Evolutionary conservation across 2,113 vertebrate genomes (phyloP).

Genomic region (Antigone vipio): DNA sequence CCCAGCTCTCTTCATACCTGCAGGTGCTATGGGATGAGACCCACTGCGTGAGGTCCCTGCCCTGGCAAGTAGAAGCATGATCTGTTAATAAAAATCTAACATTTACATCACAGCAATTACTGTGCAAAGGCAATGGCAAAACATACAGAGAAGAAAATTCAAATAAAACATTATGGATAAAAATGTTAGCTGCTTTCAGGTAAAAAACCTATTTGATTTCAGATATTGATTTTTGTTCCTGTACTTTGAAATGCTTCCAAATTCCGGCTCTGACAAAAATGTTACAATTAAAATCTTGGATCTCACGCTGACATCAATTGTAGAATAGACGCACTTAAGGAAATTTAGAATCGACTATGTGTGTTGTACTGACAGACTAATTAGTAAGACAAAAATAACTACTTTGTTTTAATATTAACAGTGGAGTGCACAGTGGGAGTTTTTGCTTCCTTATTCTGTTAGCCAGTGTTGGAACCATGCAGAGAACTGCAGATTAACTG

Average conservation of each 20-base stretch:
- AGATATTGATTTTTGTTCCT: constrained; percentile 22
- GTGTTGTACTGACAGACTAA: not conserved
- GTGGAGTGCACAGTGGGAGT: not conserved
- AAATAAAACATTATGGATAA: not conserved
- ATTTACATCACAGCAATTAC: not conserved
- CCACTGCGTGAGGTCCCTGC: not conserved
- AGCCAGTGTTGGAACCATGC: not conserved
- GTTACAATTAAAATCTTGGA: not conserved
- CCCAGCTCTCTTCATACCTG: not conserved
- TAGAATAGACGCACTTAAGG: not conserved
- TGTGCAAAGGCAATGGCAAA: not conserved
- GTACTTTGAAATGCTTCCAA: constrained; percentile 17
- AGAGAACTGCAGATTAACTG: not conserved
- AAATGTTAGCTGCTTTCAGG: not conserved
- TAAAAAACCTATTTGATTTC: not conserved
- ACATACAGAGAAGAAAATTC: not conserved
- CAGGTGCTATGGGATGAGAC: not conserved
- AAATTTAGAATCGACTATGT: not conserved
- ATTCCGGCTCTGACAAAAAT: not conserved
- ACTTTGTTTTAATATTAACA: not conserved
- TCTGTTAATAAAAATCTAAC: not conserved
- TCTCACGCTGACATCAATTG: not conserved
- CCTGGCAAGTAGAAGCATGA: not conserved
- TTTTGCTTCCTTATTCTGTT: not conserved
- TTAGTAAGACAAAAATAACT: not conserved